Evolutionary conservation across 1,140 invertebrate species (phyloP), one percentile per base, ranked within the genome.

Genomic region (Uloborus diversus): DNA sequence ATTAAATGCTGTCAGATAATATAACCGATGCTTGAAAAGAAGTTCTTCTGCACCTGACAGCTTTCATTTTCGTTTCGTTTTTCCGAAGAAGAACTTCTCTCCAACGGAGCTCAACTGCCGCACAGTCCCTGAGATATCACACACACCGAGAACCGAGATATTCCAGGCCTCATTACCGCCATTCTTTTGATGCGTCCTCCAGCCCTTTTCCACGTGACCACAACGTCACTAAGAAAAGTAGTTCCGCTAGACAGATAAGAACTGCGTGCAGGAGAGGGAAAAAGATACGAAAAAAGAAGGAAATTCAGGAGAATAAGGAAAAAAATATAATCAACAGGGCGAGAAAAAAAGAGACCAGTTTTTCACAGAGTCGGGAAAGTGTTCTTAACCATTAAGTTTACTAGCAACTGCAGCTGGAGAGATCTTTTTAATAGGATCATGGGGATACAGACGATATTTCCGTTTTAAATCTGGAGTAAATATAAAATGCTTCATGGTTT

Each of bases 151-250:
- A 33, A 47, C 27, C 28, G 71, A 75, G 71, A 75, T 75, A 75
- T 75, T 51, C 71, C 71, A 75, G 71, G 71, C 71, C 71, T 75
- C 71, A 75, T 75, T 75, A 75, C 71, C 71, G 59, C 71, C 42
- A 75, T 75, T 75, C 71, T 75, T 75, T 75, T 75, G 71, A 75
- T 75, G 71, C 71, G 71, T 75, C 71, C 71, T 35, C 71, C 57
- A 64, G 71, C 56, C 28, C 25, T 28, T 59, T 59, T 61, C 47
- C 71, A 75, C 71, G 71, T 64, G 71, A 75, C 71, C 71, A 75
- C 71, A 75, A 64, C 71, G 71, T 75, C 71, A 75, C 71, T 75
- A 35, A 64, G 59, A 62, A 75, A 75, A 75, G 71, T 75, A 75
- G 71, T 75, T 75, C 71, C 47, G 57, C 61, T 59, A 75, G 71